These are phyloP conservation scores for Anguilla megastoma DNA, from an alignment of 2,797 vertebrate species.

Conservation along the genomic window DNA sequence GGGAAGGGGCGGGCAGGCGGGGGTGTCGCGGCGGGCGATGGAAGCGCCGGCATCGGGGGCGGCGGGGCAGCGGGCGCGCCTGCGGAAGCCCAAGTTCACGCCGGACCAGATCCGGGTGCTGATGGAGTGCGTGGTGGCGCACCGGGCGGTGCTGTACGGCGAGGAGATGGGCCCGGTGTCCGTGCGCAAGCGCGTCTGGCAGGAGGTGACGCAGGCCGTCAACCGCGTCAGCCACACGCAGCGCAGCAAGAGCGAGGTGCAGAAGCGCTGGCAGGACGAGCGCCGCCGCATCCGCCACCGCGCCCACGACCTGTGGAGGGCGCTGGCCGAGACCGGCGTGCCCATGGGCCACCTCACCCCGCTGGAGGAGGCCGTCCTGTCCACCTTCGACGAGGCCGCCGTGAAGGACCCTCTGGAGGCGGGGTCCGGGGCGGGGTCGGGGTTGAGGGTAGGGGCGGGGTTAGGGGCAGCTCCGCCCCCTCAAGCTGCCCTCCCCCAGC, in stretches of 20 bases:
- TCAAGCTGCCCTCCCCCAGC: neutral
- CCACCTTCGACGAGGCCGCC: neutral
- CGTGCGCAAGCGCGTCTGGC: conserved; percentile 3
- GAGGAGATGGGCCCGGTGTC: neutral
- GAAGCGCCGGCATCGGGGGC: neutral
- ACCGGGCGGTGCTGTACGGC: neutral
- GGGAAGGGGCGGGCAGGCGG: too few relatives aligned
- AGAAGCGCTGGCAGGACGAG: conserved; percentile 21
- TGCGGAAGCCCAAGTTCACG: conserved; percentile 8
- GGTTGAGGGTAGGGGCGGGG: neutral
- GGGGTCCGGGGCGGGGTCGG: neutral
- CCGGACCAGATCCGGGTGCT: neutral
- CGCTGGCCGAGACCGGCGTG: neutral
- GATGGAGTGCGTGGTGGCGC: neutral
- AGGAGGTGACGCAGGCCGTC: neutral
- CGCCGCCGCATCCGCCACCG: neutral
- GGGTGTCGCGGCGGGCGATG: neutral
- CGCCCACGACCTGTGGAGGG: conserved; percentile 22
- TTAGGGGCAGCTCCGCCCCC: neutral
- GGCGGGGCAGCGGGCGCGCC: neutral
- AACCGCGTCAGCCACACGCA: conserved; percentile 7
- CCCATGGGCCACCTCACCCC: conserved; percentile 4
- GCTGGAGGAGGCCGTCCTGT: conserved; percentile 7
- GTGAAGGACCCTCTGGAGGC: neutral
- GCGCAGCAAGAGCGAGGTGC: conserved; percentile 18